Evolutionary conservation across 2,888 invertebrate species (phyloP).

Genomic region (Synergus laeviventris): DNA sequence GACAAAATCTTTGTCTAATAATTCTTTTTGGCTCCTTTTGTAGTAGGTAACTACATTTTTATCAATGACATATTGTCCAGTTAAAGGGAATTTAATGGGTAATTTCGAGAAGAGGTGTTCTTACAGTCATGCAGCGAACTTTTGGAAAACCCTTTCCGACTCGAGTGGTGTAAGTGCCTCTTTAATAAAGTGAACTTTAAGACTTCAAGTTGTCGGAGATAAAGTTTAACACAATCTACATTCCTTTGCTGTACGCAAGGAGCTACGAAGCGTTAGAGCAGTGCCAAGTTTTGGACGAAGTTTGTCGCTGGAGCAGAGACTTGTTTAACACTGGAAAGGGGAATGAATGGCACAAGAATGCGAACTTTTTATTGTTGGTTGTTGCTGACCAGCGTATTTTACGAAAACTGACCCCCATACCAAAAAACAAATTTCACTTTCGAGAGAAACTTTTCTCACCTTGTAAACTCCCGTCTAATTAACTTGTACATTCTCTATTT

Average conservation of each 20-base stretch:
- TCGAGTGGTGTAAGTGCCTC: slow-evolving; percentile 47
- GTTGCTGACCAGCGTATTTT: slow-evolving; percentile 61
- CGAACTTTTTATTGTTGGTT: slow-evolving; percentile 44
- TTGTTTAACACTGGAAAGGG: slow-evolving; percentile 50
- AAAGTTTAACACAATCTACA: slow-evolving; percentile 66
- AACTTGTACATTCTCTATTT: neutral
- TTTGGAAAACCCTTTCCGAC: slow-evolving; percentile 19
- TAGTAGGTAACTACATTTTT: neutral
- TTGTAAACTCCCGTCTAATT: neutral
- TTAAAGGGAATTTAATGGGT: neutral
- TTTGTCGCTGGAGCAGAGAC: slow-evolving; percentile 55
- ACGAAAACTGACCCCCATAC: slow-evolving; percentile 57
- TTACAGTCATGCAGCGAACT: neutral
- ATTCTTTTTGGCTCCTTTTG: neutral
- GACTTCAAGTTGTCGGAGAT: slow-evolving; percentile 63
- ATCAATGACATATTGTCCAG: slow-evolving; percentile 39
- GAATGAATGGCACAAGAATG: slow-evolving; percentile 30
- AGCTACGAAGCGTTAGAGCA: slow-evolving; percentile 51
- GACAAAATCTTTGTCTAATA: no score
- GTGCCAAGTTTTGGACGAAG: slow-evolving; percentile 64
- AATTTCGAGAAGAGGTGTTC: slow-evolving; percentile 55
- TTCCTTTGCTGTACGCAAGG: slow-evolving; percentile 52
- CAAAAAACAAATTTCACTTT: slow-evolving; percentile 57
- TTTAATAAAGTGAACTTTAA: slow-evolving; percentile 71
- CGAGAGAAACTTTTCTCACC: neutral